Base-by-base conservation (phyloP, 2,113 vertebrate species). In the Colistium nudipinnis region DNA sequence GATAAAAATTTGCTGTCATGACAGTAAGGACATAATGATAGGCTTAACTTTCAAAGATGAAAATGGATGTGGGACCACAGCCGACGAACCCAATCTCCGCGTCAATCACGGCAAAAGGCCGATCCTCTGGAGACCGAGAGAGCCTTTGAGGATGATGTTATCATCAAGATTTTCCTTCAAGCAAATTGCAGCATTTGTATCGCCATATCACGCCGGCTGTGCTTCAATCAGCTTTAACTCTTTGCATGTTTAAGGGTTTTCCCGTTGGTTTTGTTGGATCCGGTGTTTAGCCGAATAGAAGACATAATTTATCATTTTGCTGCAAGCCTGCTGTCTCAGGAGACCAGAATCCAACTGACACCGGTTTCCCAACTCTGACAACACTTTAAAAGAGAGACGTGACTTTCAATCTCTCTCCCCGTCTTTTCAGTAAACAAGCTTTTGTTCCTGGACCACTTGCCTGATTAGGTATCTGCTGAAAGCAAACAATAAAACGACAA, bases 1-100 rank as follows among this genome's bases (percentile, higher is more conserved):
- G 80, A 78, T 88, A 87, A 61, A 80, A 87, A 86, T 84, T 39
- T 74, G 64, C 59, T 87, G 74, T 86, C 74, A 80, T 70, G 78
- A 56, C 64, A 60, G 30, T 65, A 69, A 71, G 67, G 69, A 86
- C 60, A 83, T 73, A 73, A 83, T 82, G 54, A 78, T 53, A 61
- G 52, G 63, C 76, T 82, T 76, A 52, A 33, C 62, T 81, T 81
- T 86, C 45, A 78, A 69, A 80, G 77, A n/a, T 65, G 66, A 52
- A 82, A 63, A 69, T 76, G 11, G 76, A 41, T 68, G 38, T 70
- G 61, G 57, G 69, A 79, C 78, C 63, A 73, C 66, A 81, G 81
- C 67, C 28, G 48, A 71, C 62, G 73, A 56, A 56, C 17, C 44
- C 49, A 63, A 59, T 51, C 28, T 36, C 11, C 33, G 54, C 70